These are phyloP conservation scores for Pterostichus madidus DNA, from an alignment of 2,888 invertebrate genomes.

Conservation along the genomic window DNA sequence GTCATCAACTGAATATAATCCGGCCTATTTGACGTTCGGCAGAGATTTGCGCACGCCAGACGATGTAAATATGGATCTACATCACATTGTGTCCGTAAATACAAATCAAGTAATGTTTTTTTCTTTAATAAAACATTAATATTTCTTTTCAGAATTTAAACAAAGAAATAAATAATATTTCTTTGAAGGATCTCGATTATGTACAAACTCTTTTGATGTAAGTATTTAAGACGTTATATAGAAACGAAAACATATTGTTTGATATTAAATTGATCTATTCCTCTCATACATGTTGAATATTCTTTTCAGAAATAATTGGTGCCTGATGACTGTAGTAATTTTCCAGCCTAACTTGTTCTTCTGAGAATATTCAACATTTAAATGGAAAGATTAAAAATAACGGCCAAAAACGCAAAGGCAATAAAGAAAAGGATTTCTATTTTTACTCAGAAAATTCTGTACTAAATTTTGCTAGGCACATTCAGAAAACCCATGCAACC, in stretches of 20 bases:
- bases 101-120: not conserved
- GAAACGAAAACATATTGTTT: not conserved
- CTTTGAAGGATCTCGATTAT: constrained; percentile 6
- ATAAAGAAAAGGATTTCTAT: constrained; percentile 27
- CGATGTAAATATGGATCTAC: too few relatives aligned
- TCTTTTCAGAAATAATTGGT: not conserved
- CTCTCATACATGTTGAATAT: constrained; percentile 12
- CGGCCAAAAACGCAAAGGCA: too few relatives aligned
- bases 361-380: too few relatives aligned
- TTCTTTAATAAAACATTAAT: constrained; percentile 2
- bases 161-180: not conserved
- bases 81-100: too few relatives aligned
- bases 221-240: constrained; percentile 12
- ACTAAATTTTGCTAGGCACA: constrained; percentile 47
- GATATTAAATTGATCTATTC: not conserved
- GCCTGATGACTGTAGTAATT: constrained; percentile 6
- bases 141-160: constrained; percentile 25
- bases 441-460: constrained; percentile 36
- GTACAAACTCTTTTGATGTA: constrained; percentile 12
- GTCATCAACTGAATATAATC: too few relatives aligned
- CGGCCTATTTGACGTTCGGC: too few relatives aligned
- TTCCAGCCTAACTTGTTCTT: too few relatives aligned
- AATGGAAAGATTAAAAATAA: constrained; percentile 32
- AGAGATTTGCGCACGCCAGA: too few relatives aligned
- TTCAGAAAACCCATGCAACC: constrained; percentile 30